Percentiles rank a stretch among this genome's conserved stretches.
These are phyloP conservation scores for Nephrotoma appendiculata DNA, from an alignment of 2,888 invertebrate genomes.

Conservation along the genomic window DNA sequence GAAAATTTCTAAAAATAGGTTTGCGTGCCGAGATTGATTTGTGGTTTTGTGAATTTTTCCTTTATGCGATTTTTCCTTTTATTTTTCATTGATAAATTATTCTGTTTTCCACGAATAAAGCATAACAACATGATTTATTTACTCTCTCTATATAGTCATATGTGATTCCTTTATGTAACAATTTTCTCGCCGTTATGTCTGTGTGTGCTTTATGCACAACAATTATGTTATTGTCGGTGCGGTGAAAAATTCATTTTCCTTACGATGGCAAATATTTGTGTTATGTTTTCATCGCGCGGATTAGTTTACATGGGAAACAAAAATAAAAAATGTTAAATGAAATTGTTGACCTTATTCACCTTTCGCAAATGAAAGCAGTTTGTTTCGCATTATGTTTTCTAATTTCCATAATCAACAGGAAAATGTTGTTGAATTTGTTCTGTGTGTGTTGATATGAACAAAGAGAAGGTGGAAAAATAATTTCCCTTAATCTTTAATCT, in stretches of 20 bases:
- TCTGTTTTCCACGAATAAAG: neutral
- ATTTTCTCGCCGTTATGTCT: neutral
- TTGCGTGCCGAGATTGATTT: neutral
- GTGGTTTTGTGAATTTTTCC: neutral
- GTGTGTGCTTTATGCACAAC: neutral
- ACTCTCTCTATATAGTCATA: neutral
- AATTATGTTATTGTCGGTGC: neutral
- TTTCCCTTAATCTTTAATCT: neutral
- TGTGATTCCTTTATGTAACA: neutral
- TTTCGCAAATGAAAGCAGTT: neutral
- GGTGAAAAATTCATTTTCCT: neutral
- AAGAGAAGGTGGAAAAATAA: neutral
- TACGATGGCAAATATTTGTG: neutral
- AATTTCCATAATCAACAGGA: neutral
- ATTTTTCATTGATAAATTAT: neutral
- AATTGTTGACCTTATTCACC: neutral
- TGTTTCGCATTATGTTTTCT: neutral
- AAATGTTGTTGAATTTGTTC: no score
- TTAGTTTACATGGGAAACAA: neutral
- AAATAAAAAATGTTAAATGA: neutral
- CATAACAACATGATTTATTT: neutral
- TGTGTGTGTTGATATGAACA: neutral
- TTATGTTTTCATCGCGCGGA: neutral
- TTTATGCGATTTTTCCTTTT: neutral
- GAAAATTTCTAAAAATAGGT: neutral